Conservation (phyloP, 2,113 vertebrate genomes). For the Holacanthus passer region DNA sequence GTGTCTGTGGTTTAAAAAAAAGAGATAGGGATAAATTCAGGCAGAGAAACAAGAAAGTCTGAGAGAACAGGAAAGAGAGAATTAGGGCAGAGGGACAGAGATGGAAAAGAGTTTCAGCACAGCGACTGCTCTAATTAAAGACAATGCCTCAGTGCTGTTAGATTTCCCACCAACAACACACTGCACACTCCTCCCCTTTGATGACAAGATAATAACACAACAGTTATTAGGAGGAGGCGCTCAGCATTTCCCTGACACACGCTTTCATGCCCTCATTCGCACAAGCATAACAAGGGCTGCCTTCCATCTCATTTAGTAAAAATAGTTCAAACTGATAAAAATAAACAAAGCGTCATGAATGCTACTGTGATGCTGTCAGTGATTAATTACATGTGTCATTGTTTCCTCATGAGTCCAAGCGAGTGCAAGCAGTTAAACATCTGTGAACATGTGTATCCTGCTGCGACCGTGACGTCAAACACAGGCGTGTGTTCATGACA, state of each 20-base stretch:
- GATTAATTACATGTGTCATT: slow-evolving; percentile 37
- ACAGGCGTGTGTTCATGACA: slow-evolving; percentile 59
- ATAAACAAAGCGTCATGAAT: slow-evolving; percentile 29
- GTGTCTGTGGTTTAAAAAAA: neutral
- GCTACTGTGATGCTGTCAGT: slow-evolving; percentile 28
- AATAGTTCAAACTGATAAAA: slow-evolving; percentile 32
- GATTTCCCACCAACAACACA: slow-evolving; percentile 49
- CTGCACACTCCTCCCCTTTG: slow-evolving; percentile 27
- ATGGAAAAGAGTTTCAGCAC: slow-evolving; percentile 37
- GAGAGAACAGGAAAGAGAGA: neutral
- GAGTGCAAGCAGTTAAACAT: slow-evolving; percentile 46
- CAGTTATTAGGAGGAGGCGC: too few species aligned
- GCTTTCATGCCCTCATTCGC: neutral
- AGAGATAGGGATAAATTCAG: neutral
- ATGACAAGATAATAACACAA: slow-evolving; percentile 65
- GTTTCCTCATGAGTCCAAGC: slow-evolving; percentile 25
- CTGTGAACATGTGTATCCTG: slow-evolving; percentile 60
- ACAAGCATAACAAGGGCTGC: neutral
- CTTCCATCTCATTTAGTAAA: slow-evolving; percentile 14
- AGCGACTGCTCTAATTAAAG: slow-evolving; percentile 68
- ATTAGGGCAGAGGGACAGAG: slow-evolving; percentile 14
- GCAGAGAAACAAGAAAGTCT: neutral
- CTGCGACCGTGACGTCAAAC: slow-evolving; percentile 71
- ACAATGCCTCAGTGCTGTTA: slow-evolving; percentile 36
- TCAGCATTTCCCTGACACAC: slow-evolving; percentile 35